Evolutionary conservation across 2,113 vertebrate species (phyloP).

Genomic region (Apeltes quadracus): DNA sequence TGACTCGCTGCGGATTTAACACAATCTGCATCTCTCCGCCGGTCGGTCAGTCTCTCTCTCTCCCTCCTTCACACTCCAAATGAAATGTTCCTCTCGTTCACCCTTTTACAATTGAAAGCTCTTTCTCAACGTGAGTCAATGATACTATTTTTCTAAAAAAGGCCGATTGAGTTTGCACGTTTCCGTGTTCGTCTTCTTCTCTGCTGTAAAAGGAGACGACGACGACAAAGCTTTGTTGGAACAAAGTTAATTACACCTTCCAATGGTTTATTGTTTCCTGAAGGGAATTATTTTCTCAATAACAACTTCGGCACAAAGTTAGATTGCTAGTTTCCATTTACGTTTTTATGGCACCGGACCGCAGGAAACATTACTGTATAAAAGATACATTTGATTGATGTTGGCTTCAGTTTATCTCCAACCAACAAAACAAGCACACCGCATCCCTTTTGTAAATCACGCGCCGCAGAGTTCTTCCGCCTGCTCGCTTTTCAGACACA

Average conservation of each 20-base stretch:
- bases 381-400: slow-evolving; percentile 28
- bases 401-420: slow-evolving; percentile 28
- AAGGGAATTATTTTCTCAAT: slow-evolving; percentile 46
- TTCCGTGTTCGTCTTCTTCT: slow-evolving; percentile 9
- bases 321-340: slow-evolving; percentile 41
- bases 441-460: slow-evolving; percentile 21
- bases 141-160: slow-evolving; percentile 79
- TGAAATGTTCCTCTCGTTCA: slow-evolving; percentile 62
- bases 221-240: slow-evolving; percentile 25
- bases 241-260: slow-evolving; percentile 48
- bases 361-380: slow-evolving; percentile 30
- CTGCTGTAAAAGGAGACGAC: slow-evolving; percentile 21
- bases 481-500: slow-evolving; percentile 4
- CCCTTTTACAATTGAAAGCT: slow-evolving; percentile 69
- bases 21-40: slow-evolving; percentile 80
- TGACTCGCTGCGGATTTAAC: slow-evolving; percentile 85
- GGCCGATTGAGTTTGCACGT: slow-evolving; percentile 65
- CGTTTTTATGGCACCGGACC: slow-evolving; percentile 33
- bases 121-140: slow-evolving; percentile 70
- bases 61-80: slow-evolving; percentile 56
- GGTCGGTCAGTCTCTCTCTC: slow-evolving; percentile 19
- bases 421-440: slow-evolving; percentile 36
- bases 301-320: slow-evolving; percentile 34
- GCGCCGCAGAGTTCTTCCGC: slow-evolving; percentile 2
- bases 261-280: slow-evolving; percentile 44